These are phyloP conservation scores for Lytechinus variegatus DNA, from an alignment of 35 echinoderm and acorn worm species.

Conservation along the genomic window DNA sequence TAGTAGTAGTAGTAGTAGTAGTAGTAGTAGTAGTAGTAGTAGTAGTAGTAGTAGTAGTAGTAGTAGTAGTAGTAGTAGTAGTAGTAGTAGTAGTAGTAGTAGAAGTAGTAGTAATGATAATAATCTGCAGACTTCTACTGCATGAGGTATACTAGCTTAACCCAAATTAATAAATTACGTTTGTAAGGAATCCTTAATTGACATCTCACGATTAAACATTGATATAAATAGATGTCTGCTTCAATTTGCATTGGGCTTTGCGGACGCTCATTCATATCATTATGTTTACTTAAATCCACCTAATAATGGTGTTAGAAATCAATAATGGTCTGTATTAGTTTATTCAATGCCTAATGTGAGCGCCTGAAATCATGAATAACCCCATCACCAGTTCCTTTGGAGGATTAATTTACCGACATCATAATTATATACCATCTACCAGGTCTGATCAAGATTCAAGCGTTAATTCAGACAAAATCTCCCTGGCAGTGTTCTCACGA, in stretches of 20 bases:
- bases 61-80: background rate
- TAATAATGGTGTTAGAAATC: slow-evolving; percentile 14
- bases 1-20: background rate
- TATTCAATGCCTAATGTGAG: background rate
- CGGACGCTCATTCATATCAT: background rate
- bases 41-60: background rate
- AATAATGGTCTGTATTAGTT: background rate
- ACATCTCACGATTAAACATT: background rate
- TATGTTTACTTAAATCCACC: background rate
- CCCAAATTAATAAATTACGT: too few species aligned
- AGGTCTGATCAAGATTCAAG: background rate
- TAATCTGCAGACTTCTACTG: background rate
- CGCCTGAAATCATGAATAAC: background rate
- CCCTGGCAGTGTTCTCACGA: background rate
- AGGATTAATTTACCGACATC: background rate
- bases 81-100: background rate
- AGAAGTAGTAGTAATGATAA: background rate
- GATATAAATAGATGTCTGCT: background rate
- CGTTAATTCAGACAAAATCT: background rate
- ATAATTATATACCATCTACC: background rate
- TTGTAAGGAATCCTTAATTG: background rate
- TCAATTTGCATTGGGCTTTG: background rate
- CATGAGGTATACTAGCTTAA: too few species aligned
- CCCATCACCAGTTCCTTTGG: background rate
- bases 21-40: slow-evolving; percentile 4